phyloP scores from a whole-genome alignment of 2,113 vertebrate species.

The Malurus elegans region DNA sequence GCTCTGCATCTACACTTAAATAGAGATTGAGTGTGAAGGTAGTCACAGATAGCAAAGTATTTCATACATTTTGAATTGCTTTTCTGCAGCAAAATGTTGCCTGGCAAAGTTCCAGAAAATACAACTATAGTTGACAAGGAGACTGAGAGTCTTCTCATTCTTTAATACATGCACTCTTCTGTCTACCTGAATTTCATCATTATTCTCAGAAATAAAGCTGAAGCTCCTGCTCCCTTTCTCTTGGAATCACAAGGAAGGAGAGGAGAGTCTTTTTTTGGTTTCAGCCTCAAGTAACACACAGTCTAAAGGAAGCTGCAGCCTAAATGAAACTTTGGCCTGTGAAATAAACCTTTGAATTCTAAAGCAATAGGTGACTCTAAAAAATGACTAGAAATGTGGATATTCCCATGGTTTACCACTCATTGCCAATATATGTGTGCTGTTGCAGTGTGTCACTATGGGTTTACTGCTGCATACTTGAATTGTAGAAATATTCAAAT shows the following conservation, averaged over 20 bases:
- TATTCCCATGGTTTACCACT: background rate
- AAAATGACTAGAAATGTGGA: background rate
- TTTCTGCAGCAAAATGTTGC: background rate
- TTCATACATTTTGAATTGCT: background rate
- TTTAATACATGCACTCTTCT: background rate
- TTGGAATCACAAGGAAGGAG: background rate
- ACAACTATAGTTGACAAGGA: background rate
- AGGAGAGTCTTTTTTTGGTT: background rate
- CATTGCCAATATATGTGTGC: background rate
- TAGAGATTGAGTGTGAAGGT: background rate
- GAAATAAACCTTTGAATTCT: background rate
- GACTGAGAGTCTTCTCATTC: background rate
- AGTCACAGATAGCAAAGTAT: background rate
- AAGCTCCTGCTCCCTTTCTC: background rate
- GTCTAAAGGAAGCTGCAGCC: background rate
- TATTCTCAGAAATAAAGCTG: background rate
- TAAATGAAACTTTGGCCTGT: background rate
- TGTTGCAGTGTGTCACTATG: background rate
- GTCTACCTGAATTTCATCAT: background rate
- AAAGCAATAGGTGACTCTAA: background rate
- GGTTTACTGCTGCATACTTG: background rate
- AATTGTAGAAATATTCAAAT: background rate
- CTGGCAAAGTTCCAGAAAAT: background rate
- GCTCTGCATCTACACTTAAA: background rate
- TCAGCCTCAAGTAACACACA: background rate